Conservation (phyloP, 2,888 invertebrate species). For the Leptarthrus brevirostris region DNA sequence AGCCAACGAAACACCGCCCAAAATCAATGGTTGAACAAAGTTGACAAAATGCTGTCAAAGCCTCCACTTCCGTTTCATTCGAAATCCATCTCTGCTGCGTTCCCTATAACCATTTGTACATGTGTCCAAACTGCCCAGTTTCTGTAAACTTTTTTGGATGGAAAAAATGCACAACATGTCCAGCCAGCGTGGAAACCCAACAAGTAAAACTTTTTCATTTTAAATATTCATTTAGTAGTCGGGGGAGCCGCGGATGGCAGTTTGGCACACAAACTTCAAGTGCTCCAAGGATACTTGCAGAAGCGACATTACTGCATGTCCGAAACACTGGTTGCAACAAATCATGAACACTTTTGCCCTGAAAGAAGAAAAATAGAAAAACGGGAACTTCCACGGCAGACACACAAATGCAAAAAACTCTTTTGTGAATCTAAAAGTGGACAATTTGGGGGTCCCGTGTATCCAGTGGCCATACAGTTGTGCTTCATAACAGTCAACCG, state of each 20-base stretch:
- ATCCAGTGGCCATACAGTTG: neutral
- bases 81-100: no score
- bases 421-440: conserved; percentile 41
- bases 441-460: conserved; percentile 32
- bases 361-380: conserved; percentile 26
- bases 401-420: conserved; percentile 26
- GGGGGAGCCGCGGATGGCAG: conserved; percentile 1
- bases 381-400: conserved; percentile 19
- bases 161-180: conserved; percentile 9
- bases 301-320: conserved; percentile 24
- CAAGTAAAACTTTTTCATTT: conserved; percentile 38
- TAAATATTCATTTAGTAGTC: conserved; percentile 47
- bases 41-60: no score
- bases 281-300: conserved; percentile 9
- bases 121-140: neutral
- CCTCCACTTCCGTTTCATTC: no score
- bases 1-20: no score
- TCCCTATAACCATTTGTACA: neutral
- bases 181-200: conserved; percentile 19
- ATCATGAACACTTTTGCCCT: conserved; percentile 45
- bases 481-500: neutral
- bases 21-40: no score
- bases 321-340: conserved; percentile 48
- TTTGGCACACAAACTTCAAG: conserved; percentile 24
- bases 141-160: conserved; percentile 1